phyloP scores from a whole-genome alignment of 23 tunicate genomes.

The Phallusia fumigata region DNA sequence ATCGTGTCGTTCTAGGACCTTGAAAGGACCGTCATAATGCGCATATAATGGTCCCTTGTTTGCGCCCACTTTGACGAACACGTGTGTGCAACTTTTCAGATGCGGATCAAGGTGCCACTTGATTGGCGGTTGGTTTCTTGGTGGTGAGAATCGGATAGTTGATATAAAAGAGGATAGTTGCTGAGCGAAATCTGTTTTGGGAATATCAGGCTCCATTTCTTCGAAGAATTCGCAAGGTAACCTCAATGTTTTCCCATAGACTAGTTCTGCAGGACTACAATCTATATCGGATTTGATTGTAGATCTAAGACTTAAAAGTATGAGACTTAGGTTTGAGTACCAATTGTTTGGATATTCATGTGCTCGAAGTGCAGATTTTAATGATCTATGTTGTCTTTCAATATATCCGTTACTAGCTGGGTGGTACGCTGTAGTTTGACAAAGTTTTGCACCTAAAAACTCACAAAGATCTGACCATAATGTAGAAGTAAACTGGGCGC shows the following conservation, averaged over 20 bases:
- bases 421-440: slow-evolving; percentile 13
- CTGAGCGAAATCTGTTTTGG: not conserved
- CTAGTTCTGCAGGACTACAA: slow-evolving; percentile 10
- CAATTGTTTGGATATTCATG: slow-evolving; percentile 16
- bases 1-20: not conserved
- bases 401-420: slow-evolving; percentile 15
- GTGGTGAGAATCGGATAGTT: not conserved
- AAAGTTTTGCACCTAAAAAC: slow-evolving; percentile 5
- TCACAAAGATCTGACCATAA: slow-evolving; percentile 7
- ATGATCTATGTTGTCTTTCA: slow-evolving; percentile 8
- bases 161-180: not conserved
- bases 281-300: slow-evolving; percentile 15
- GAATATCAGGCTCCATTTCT: not conserved
- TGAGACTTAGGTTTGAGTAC: slow-evolving; percentile 7
- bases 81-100: slow-evolving; percentile 29
- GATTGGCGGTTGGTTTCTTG: slow-evolving; percentile 9
- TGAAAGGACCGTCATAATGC: slow-evolving; percentile 27
- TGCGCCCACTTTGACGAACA: slow-evolving; percentile 24
- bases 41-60: slow-evolving; percentile 16
- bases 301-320: slow-evolving; percentile 16
- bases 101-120: slow-evolving; percentile 1
- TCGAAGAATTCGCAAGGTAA: slow-evolving; percentile 27
- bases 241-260: slow-evolving; percentile 21
- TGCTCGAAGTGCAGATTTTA: slow-evolving; percentile 14
- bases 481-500: slow-evolving; percentile 18